Conservation (phyloP, 1,140 invertebrate species). For the Trichoplusia ni region DNA sequence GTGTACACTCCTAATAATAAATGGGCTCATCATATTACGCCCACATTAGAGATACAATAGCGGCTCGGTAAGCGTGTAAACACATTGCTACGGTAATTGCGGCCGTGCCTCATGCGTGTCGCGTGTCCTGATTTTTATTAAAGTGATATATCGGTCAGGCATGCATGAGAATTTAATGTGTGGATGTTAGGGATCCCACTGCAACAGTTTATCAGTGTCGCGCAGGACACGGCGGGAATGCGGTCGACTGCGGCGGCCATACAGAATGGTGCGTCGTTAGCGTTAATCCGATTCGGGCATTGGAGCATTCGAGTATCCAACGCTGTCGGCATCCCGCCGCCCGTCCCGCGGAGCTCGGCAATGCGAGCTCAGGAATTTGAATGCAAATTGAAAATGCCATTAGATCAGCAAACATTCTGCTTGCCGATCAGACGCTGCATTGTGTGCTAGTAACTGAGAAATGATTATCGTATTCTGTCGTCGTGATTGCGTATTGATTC, state of each 20-base stretch:
- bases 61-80: background rate
- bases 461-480: conserved; percentile 30
- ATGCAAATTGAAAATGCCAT: conserved; percentile 77
- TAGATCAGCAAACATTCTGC: conserved; percentile 70
- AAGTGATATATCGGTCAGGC: conserved; percentile 11
- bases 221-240: conserved; percentile 39
- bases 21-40: too few relatives aligned
- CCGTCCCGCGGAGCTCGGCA: conserved; percentile 41
- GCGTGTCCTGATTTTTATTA: conserved; percentile 14
- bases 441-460: conserved; percentile 40
- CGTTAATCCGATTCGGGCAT: conserved; percentile 59
- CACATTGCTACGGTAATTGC: background rate
- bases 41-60: too few relatives aligned
- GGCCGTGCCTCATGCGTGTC: background rate
- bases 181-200: conserved; percentile 14
- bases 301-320: conserved; percentile 44
- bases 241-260: conserved; percentile 37
- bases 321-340: conserved; percentile 37
- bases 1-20: too few relatives aligned
- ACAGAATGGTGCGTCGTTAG: conserved; percentile 68
- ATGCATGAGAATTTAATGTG: conserved; percentile 8
- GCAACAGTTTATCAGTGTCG: conserved; percentile 45
- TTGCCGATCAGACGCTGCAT: conserved; percentile 54
- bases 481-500: background rate
- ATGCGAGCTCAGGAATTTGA: conserved; percentile 68